These are phyloP conservation scores for Pentalonia nigronervosa DNA, from an alignment of 1,140 invertebrate species.

Conservation along the genomic window DNA sequence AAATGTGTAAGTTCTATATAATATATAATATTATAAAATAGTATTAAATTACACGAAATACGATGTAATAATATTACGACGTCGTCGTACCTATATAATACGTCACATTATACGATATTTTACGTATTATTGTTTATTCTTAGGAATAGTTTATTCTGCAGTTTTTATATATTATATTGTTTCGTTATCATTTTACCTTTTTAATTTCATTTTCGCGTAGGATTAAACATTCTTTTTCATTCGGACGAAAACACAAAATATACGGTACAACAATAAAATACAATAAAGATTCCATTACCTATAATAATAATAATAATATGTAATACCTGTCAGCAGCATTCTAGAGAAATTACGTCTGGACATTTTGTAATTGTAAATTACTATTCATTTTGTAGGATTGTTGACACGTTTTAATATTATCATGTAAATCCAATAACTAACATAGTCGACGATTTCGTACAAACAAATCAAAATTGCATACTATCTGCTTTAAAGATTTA, in stretches of 20 bases:
- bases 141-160: background rate
- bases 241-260: background rate
- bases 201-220: background rate
- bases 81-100: too few relatives aligned
- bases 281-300: background rate
- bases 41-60: background rate
- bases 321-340: background rate
- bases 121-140: background rate
- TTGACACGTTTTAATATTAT: conserved; percentile 12
- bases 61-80: background rate
- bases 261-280: background rate
- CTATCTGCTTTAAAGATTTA: background rate
- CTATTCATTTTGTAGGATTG: background rate
- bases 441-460: background rate
- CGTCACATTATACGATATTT: background rate
- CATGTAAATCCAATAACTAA: background rate
- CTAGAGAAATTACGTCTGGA: background rate
- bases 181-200: background rate
- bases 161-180: background rate
- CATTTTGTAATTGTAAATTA: background rate
- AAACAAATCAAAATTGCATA: background rate
- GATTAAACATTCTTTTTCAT: background rate
- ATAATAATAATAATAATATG: background rate
- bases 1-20: background rate
- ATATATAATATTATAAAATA: background rate